A percentile compares a stretch with the other conserved stretches of the same genome.
phyloP scores from a whole-genome alignment of 1,140 invertebrate species.

The Drosophila bifasciata region DNA sequence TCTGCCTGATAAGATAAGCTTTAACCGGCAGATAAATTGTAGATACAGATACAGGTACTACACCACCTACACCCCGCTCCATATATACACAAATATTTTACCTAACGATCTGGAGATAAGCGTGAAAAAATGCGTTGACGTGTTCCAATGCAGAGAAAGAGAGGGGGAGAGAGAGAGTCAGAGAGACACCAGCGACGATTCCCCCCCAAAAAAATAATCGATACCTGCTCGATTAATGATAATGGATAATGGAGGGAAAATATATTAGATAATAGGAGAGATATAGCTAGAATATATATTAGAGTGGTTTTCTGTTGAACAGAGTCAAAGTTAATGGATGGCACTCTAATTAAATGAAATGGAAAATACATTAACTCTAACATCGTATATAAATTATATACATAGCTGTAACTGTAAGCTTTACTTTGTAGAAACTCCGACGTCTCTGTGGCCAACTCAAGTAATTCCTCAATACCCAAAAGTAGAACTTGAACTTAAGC shows the following conservation, averaged over 20 bases:
- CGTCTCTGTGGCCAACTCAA: too few species aligned
- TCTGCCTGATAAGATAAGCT: constrained; percentile 68
- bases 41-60: constrained; percentile 35
- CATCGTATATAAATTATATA: too few species aligned
- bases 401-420: too few species aligned
- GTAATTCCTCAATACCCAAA: too few species aligned
- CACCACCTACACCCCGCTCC: constrained; percentile 2
- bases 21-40: constrained; percentile 54
- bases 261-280: too few species aligned
- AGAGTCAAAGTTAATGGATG: constrained; percentile 21
- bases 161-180: not conserved
- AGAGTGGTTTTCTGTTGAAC: too few species aligned
- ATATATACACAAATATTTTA: constrained; percentile 23
- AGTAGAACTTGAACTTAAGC: too few species aligned
- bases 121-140: constrained; percentile 61
- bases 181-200: not conserved
- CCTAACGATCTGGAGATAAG: constrained; percentile 50
- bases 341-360: not conserved
- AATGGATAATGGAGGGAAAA: constrained; percentile 24
- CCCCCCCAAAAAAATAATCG: constrained; percentile 32
- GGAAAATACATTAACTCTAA: not conserved
- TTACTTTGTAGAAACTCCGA: too few species aligned
- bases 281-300: too few species aligned
- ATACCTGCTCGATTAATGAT: constrained; percentile 52
- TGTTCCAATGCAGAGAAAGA: constrained; percentile 37